Evolutionary conservation across 2,113 vertebrate species (phyloP).

Genomic region (Phalacrocorax carbo): DNA sequence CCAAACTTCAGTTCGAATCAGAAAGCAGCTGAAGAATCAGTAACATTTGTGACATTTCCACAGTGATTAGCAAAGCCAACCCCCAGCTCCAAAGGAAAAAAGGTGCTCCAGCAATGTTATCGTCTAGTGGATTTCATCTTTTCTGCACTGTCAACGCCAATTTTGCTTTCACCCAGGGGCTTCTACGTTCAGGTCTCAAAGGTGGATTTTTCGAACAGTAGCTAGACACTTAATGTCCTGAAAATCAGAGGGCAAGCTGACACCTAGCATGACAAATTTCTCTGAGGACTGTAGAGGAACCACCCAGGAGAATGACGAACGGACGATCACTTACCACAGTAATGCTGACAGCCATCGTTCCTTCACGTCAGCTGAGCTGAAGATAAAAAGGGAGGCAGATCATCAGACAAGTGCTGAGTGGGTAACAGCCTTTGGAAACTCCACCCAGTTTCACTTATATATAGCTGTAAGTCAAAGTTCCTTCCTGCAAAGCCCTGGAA

Average conservation of each 20-base stretch:
- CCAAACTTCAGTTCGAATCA: neutral
- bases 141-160: neutral
- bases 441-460: conserved; percentile 35
- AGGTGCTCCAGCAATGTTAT: neutral
- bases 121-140: neutral
- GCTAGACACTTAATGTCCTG: neutral
- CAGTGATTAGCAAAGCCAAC: neutral
- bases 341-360: conserved; percentile 74
- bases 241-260: neutral
- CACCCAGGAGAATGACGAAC: neutral
- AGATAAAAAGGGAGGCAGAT: conserved; percentile 50
- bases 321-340: conserved; percentile 66
- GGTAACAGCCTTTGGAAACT: conserved; percentile 1
- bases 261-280: neutral
- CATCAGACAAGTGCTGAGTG: conserved; percentile 13
- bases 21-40: neutral
- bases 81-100: neutral
- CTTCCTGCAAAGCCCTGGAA: conserved; percentile 59
- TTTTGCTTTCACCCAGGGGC: neutral
- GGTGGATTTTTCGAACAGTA: neutral
- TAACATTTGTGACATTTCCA: neutral
- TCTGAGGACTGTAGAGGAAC: neutral
- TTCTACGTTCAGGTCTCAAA: neutral
- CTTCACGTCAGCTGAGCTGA: conserved; percentile 75
- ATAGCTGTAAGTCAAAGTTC: conserved; percentile 39